phyloP scores from a whole-genome alignment of 1,140 invertebrate species.

The Samia ricini region DNA sequence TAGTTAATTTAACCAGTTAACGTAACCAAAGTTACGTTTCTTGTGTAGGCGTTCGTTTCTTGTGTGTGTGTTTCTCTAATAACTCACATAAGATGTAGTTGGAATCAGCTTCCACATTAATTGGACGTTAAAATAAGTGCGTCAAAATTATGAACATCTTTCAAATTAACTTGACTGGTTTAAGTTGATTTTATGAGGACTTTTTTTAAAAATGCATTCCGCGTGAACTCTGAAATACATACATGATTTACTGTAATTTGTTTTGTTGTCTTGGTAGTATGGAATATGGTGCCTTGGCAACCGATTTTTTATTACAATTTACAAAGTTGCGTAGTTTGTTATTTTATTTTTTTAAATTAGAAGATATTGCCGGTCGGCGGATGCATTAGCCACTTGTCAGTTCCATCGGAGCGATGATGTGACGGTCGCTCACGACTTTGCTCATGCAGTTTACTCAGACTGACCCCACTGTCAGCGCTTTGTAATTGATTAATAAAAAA shows the following conservation, averaged over 20 bases:
- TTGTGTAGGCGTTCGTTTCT: too few relatives aligned
- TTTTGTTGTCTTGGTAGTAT: too few relatives aligned
- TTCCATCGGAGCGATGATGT: conserved; percentile 36
- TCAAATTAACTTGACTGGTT: background rate
- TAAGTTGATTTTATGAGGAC: background rate
- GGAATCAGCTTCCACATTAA: background rate
- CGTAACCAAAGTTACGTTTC: too few relatives aligned
- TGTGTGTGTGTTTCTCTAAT: too few relatives aligned
- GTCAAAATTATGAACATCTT: background rate
- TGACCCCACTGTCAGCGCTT: conserved; percentile 6
- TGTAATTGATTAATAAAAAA: conserved; percentile 7
- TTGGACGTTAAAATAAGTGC: background rate
- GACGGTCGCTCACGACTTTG: conserved; percentile 24
- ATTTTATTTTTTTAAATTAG: background rate
- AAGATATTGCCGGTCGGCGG: conserved; percentile 27
- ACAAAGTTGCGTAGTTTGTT: background rate
- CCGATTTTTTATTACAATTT: background rate
- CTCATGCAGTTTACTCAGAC: conserved; percentile 22
- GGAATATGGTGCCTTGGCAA: background rate
- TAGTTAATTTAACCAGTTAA: too few relatives aligned
- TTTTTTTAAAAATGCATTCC: background rate
- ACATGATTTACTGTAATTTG: background rate
- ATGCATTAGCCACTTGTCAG: conserved; percentile 61
- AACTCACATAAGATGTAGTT: background rate
- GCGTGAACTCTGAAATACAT: background rate